These are phyloP conservation scores for Druceiella hillmani DNA, from an alignment of 2,888 invertebrate genomes.

Conservation along the genomic window DNA sequence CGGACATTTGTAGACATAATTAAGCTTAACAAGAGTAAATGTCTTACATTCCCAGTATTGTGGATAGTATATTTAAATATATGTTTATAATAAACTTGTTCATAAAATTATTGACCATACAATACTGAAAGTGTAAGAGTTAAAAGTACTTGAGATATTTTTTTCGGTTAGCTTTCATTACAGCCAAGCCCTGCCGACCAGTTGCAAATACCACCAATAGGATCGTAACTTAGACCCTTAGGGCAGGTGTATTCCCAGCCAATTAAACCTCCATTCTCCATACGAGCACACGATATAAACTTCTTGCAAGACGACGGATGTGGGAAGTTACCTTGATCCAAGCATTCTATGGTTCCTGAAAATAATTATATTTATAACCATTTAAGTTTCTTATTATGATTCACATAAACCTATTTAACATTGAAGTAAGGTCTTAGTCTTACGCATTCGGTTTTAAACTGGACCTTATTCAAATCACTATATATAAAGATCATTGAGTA, in stretches of 20 bases:
- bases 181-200: constrained; percentile 82
- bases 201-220: constrained; percentile 86
- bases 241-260: constrained; percentile 91
- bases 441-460: too few relatives aligned
- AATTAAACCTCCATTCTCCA: constrained; percentile 69
- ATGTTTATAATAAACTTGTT: too few relatives aligned
- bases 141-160: too few relatives aligned
- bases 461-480: too few relatives aligned
- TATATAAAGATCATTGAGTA: too few relatives aligned
- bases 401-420: neutral
- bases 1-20: too few relatives aligned
- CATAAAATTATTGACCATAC: too few relatives aligned
- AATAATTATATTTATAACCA: constrained; percentile 11
- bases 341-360: constrained; percentile 71
- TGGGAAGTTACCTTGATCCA: constrained; percentile 87
- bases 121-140: too few relatives aligned
- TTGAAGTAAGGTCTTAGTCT: neutral
- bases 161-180: constrained; percentile 54
- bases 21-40: too few relatives aligned
- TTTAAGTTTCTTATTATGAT: neutral
- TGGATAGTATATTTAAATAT: too few relatives aligned
- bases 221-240: constrained; percentile 79
- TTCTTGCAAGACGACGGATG: constrained; percentile 88
- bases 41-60: too few relatives aligned
- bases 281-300: constrained; percentile 80